Conservation (phyloP, 2,797 vertebrate species). For the Pangasius djambal region DNA sequence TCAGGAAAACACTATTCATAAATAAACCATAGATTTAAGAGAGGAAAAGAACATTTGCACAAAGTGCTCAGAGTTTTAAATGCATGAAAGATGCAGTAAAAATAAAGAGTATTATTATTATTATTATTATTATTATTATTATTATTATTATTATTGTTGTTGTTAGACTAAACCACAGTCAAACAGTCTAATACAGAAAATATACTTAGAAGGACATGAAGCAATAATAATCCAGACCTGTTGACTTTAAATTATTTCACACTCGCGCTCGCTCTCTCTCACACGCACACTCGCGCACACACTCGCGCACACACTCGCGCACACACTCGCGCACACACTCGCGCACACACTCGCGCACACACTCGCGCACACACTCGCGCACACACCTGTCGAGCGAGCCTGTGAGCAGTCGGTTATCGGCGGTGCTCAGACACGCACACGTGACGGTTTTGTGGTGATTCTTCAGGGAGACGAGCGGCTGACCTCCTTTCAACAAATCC, state of each 20-base stretch:
- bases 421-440: constrained; percentile 86
- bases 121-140: background rate
- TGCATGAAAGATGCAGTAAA: no score
- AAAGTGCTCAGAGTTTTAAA: no score
- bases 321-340: background rate
- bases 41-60: background rate
- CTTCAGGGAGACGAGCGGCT: constrained; percentile 89
- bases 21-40: background rate
- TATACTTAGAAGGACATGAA: background rate
- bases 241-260: background rate
- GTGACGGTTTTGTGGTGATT: constrained; percentile 99
- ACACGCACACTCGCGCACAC: background rate
- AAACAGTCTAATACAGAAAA: background rate
- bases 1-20: no score
- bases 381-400: constrained; percentile 92
- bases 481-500: constrained; percentile 94
- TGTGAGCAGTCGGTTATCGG: constrained; percentile 88
- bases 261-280: background rate
- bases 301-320: background rate
- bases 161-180: no score
- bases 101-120: background rate
- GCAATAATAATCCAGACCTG: background rate
- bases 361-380: background rate
- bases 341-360: background rate
- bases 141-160: no score